Evolutionary conservation across 2,113 vertebrate species (phyloP), one percentile per base, ranked within the genome.

Genomic region (Elephas maximus): DNA sequence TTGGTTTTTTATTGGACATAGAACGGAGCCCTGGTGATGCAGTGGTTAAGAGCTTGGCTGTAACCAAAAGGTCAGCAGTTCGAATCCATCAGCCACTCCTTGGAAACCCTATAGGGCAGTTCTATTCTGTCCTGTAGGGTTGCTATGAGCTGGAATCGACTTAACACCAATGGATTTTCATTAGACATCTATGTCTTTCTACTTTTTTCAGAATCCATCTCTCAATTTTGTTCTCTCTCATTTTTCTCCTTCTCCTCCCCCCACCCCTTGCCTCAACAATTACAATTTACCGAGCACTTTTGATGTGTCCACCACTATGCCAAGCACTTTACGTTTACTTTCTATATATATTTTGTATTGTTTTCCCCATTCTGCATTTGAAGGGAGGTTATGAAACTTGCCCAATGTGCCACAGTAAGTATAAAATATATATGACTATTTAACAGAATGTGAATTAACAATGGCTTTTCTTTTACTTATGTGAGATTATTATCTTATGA

Each of bases 311-410:
- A 30, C 48, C 28, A 89, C 44, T 23, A 80, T 18, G n/a, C 44
- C 51, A 73, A 53, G 15, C 15, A 91, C 8, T 80, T 95, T 88
- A 76, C 4, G 24, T 73, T 23, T 67, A 74, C 23, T 81, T 78
- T 71, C 23, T 12, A 51, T 77, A 20, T 62, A 15, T 62, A 20
- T 62, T 48, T 8, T 7, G 48, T 48, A 48, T 48, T 53, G 78
- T 80, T 73, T 88, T 71, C 21, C 62, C 51, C 17, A 76, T 88
- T 87, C 33, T 71, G 84, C 26, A 60, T 91, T 44, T 91, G 60
- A 77, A 94, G 63, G 80, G 9, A 89, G 48, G 37, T 85, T 83
- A 76, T 20, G 63, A 90, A n/a, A 96, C 14, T 51, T 73, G 44
- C 10, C 41, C 20, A 83, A 78, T 14, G 88, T 65, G 15, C n/a